Percentiles rank a stretch among this genome's conserved stretches.
phyloP scores from a whole-genome alignment of 2,888 invertebrate species.

The Campopleginae sp. region DNA sequence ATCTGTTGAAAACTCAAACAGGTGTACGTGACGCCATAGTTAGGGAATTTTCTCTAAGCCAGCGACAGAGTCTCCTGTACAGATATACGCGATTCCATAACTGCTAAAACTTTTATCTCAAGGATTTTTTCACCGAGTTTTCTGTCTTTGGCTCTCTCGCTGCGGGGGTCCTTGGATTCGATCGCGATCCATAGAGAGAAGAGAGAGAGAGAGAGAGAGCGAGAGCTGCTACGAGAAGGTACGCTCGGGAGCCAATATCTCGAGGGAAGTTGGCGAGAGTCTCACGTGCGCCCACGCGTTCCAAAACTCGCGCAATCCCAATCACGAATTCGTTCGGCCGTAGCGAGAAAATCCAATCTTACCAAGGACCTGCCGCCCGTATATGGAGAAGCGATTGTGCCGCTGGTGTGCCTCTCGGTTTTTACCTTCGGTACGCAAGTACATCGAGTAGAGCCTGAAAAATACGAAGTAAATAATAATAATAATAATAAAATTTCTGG shows the following conservation, averaged over 20 bases:
- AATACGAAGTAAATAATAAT: conserved; percentile 33
- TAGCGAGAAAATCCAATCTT: conserved; percentile 74
- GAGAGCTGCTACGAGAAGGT: conserved; percentile 8
- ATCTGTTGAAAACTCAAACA: conserved; percentile 38
- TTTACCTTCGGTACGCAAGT: not conserved
- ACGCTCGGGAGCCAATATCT: conserved; percentile 69
- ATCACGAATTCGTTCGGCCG: conserved; percentile 73
- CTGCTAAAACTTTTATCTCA: not conserved
- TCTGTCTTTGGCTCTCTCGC: conserved; percentile 49
- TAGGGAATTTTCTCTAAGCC: conserved; percentile 8
- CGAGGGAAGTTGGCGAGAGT: conserved; percentile 63
- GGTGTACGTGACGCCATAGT: conserved; percentile 38
- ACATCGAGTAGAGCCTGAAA: conserved; percentile 30
- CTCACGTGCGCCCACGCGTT: conserved; percentile 67
- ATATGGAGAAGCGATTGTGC: conserved; percentile 48
- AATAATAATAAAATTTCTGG: not conserved
- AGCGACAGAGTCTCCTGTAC: conserved; percentile 8
- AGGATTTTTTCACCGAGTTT: conserved; percentile 30
- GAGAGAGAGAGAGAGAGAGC: too few species aligned
- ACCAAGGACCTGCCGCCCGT: conserved; percentile 67
- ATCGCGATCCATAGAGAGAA: conserved; percentile 2
- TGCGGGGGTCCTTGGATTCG: conserved; percentile 19
- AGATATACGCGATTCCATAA: conserved; percentile 5
- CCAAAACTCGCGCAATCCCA: conserved; percentile 71
- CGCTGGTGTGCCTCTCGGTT: not conserved